Evolutionary conservation across 2,797 vertebrate species (phyloP), one percentile per base, ranked within the genome.

Genomic region (Stomatorhinus walkeri): DNA sequence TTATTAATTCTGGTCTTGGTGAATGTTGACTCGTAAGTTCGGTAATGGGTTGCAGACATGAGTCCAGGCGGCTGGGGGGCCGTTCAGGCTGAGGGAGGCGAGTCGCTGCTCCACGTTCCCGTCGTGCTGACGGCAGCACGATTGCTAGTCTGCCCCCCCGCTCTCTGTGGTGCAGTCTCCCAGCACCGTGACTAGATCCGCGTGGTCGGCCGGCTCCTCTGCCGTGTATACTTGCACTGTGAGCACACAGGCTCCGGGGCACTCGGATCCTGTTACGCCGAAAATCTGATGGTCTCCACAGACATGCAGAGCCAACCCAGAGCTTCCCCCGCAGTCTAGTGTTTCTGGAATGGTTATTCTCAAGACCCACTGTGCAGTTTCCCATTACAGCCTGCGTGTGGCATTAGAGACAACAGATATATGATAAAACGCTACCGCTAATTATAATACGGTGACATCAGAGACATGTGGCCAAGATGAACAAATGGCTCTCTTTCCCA

Each of bases 1-100:
- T 89, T 40, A 89, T 89, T 89, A 89, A 54, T 89, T 56, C 36
- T 43, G 61, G 84, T 76, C 85, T 87, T 64, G 72, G 46, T 87
- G 72, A 87, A 89, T 76, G 83, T 87, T 87, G 91, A 88, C 92
- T 92, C 91, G 91, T 93, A 91, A 93, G 92, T 93, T 90, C 91
- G 88, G 85, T 93, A 93, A 93, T 93, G 93, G 79, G 90, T 90
- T 93, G 92, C 93, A 94, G 93, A 92, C 92, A 81, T 93, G 91
- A 93, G 93, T 91, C 91, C 91, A n/a, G 92, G 92, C 89, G 89
- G 87, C 90, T 89, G 88, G 54, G 59, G 59, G 88, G 88, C 89
- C 83, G 88, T 88, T 90, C 88, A 8, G 92, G 89, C 91, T 90
- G 89, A 64, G 88, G 89, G 84, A 24, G 89, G 83, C 64, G 28